Evolutionary conservation across 2,113 vertebrate genomes (phyloP), one percentile per base, ranked within the genome.

Genomic region (Cariama cristata): DNA sequence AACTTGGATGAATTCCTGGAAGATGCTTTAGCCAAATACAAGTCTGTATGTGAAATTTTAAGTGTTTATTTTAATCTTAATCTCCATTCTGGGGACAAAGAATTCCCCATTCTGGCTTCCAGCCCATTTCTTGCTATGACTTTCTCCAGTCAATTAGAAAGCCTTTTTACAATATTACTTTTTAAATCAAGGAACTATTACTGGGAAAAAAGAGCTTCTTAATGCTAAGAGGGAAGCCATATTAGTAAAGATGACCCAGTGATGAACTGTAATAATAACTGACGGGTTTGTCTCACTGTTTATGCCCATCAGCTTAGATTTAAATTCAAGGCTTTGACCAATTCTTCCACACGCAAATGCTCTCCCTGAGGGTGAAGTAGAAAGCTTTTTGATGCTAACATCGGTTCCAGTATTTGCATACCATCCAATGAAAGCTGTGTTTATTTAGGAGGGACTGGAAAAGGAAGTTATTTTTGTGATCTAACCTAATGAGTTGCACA

Each of bases 401-500:
- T 33, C 32, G 40, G 14, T 64, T 75, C 38, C 66, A 33, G 27
- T 8, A 67, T 33, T 75, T 79, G 71, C n/a, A 73, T 3, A 23
- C 2, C 58, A 80, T 11, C 17, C 55, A 83, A 24, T 6, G 4
- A 56, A 63, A 87, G 23, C 38, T n/a, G 8, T 21, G 23, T 20
- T 87, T 84, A 30, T 38, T 74, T 28, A 47, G 18, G 30, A 90
- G 26, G 14, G 82, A 71, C 30, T 18, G 27, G 35, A 85, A 82
- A 50, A 93, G 49, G 62, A 90, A 90, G 71, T 86, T 92, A 33
- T 88, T 94, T 88, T 88, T 80, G 38, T 92, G 79, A 93, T 32
- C 38, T 86, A 94, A 77, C 9, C 22, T 21, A 62, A 55, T 40
- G 62, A 94, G 45, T 6, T 73, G 33, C 26, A 49, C 59, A 90